Evolutionary conservation across 2,797 vertebrate genomes (phyloP), one percentile per base, ranked within the genome.

Genomic region (Paramormyrops hopkinsi): DNA sequence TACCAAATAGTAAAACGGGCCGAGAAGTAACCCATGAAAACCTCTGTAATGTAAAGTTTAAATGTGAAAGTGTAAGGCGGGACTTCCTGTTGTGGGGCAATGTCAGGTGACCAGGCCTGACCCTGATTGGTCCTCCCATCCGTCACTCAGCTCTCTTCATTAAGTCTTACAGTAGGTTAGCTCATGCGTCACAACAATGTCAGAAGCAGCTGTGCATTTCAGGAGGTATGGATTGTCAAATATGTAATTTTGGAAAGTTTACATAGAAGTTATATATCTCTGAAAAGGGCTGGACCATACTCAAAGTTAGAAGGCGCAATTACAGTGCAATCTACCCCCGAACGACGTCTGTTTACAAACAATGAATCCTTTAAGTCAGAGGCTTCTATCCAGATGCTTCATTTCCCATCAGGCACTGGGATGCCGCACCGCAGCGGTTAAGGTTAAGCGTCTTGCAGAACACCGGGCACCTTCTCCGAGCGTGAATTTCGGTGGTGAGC

Each of bases 241-340:
- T 90, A 86, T 90, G 90, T 91, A 89, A 90, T 88, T 89, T 90
- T 90, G 87, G 76, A 22, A 86, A 89, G 86, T 86, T 14, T 17
- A 79, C 14, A 41, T 41, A 79, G 14, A 44, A 41, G 37, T 79
- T 33, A 44, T 79, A 41, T 44, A 79, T 79, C 73, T 79, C 73
- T 33, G 65, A 73, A 41, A 79, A 79, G 37, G 33, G 37, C 17
- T 44, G 37, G 73, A 44, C 73, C 73, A 44, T 44, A 19, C 33
- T 79, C 73, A 79, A 79, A 79, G 73, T 79, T 41, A 41, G 37
- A 7, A 44, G 37, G 73, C 17, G 14, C 37, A 44, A 79, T 44
- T 44, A 79, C 73, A 44, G 33, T 17, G 14, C 12, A 17, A 79
- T 79, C 73, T 41, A 79, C 73, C 44, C 19, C 73, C 73, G 19